A percentile compares a stretch with the other conserved stretches of the same genome.
Evolutionary conservation across 2,888 invertebrate genomes (phyloP).

Genomic region (Bugulina stolonifera): DNA sequence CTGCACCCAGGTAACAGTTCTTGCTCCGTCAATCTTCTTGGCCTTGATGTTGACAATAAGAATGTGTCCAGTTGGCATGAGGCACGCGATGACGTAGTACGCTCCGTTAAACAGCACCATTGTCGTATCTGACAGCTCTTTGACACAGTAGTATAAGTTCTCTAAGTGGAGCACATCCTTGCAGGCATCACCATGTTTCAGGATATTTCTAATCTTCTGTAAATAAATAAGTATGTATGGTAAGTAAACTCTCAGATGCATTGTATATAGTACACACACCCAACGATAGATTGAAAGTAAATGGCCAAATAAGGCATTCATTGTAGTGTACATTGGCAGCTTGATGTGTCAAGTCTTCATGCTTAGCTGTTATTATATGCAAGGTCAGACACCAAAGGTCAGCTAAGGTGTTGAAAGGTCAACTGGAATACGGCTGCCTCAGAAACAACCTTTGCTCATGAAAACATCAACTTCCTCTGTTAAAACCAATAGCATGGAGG

Average conservation of each 20-base stretch:
- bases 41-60: constrained; percentile 11
- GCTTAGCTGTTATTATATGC: no score
- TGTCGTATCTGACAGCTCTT: background rate
- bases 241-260: background rate
- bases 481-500: no score
- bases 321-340: no score
- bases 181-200: constrained; percentile 2
- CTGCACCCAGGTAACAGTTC: background rate
- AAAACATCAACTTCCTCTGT: background rate
- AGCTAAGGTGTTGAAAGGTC: no score
- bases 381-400: no score
- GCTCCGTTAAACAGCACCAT: constrained; percentile 22
- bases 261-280: no score
- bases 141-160: constrained; percentile 22
- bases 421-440: background rate
- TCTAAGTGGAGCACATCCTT: constrained; percentile 20
- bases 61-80: background rate
- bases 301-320: no score
- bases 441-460: background rate
- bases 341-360: no score
- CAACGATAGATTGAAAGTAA: no score
- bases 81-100: constrained; percentile 16
- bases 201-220: constrained; percentile 1
- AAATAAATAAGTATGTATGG: background rate
- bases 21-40: background rate